phyloP scores from a whole-genome alignment of 2,888 invertebrate genomes.

The Candidula unifasciata region DNA sequence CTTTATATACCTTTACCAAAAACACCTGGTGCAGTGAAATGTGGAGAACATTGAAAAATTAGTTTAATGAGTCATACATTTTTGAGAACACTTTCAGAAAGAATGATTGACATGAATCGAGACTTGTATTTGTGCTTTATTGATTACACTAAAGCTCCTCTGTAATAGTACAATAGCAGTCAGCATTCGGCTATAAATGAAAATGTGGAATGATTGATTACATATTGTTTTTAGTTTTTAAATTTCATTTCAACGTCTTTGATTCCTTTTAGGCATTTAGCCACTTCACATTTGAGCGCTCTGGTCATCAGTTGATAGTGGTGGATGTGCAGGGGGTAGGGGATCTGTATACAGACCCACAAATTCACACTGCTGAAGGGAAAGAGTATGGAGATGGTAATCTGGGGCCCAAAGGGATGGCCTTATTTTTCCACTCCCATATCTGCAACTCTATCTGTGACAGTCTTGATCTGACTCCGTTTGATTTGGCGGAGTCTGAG shows the following conservation, averaged over 20 bases:
- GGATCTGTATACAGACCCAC: constrained; percentile 82
- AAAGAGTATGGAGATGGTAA: constrained; percentile 81
- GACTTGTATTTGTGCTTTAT: too few relatives aligned
- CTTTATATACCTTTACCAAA: too few relatives aligned
- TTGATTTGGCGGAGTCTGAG: constrained; percentile 80
- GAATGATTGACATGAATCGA: too few relatives aligned
- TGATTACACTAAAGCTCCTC: too few relatives aligned
- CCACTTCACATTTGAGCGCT: constrained; percentile 82
- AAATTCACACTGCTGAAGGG: constrained; percentile 81
- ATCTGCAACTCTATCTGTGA: constrained; percentile 81
- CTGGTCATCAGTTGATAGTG: constrained; percentile 81
- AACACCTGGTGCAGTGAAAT: too few relatives aligned
- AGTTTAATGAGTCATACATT: too few relatives aligned
- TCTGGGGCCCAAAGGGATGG: constrained; percentile 81
- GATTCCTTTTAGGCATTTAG: constrained; percentile 79
- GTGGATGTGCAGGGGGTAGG: constrained; percentile 82
- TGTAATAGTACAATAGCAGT: too few relatives aligned
- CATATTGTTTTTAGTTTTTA: too few relatives aligned
- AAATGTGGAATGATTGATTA: too few relatives aligned
- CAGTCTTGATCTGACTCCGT: constrained; percentile 79
- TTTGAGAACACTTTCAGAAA: too few relatives aligned
- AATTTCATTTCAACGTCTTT: not conserved
- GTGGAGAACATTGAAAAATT: too few relatives aligned
- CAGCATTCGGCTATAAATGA: too few relatives aligned
- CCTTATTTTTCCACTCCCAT: constrained; percentile 82